A percentile compares a stretch with the other conserved stretches of the same genome.
phyloP scores from a whole-genome alignment of 2,888 invertebrate genomes.

The Sipha maydis region DNA sequence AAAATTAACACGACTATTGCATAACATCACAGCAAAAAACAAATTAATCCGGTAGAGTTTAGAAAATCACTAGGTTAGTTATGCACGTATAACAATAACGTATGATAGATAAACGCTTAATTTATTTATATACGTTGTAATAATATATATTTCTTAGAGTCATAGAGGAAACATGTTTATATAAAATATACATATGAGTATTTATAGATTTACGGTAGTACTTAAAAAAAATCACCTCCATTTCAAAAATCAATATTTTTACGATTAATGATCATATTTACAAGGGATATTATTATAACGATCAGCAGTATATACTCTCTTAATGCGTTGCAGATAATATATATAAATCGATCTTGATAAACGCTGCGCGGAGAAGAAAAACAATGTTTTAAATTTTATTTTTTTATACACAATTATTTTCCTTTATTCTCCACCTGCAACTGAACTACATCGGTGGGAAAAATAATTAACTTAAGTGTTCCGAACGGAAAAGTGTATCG shows the following conservation, averaged over 20 bases:
- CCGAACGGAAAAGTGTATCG: neutral
- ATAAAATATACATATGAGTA: neutral
- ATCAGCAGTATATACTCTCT: neutral
- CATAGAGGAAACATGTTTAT: neutral
- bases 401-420: neutral
- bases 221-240: neutral
- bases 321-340: neutral
- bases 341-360: neutral
- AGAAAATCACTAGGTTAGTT: constrained; percentile 42
- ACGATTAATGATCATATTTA: neutral
- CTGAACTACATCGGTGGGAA: neutral
- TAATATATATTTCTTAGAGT: neutral
- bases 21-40: neutral
- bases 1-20: constrained; percentile 2
- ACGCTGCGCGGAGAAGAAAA: neutral
- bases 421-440: neutral
- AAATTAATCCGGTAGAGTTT: constrained; percentile 17
- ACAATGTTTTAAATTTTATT: neutral
- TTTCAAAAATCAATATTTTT: neutral
- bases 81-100: constrained; percentile 29
- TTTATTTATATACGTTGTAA: constrained; percentile 1
- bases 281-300: neutral
- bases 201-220: neutral
- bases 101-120: neutral
- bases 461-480: constrained; percentile 26